A percentile compares a stretch with the other conserved stretches of the same genome.
Conservation (phyloP, 1,140 invertebrate genomes). For the Leptonema lineaticorne region DNA sequence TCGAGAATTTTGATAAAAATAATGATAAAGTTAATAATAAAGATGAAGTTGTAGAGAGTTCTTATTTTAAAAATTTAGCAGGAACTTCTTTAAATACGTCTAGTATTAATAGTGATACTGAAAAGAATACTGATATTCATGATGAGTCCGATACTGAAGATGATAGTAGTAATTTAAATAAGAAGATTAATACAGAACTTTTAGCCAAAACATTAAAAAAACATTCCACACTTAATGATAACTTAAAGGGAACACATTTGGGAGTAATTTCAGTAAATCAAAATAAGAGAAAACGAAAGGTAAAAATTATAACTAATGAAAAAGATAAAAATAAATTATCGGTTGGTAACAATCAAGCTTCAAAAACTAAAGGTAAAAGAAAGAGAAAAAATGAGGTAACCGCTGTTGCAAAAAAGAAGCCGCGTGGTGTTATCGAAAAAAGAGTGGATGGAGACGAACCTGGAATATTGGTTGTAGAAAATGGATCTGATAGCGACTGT, state of each 20-base stretch:
- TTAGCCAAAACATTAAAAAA: slow-evolving; percentile 51
- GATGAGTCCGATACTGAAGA: slow-evolving; percentile 26
- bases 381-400: neutral
- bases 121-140: slow-evolving; percentile 7
- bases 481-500: slow-evolving; percentile 39
- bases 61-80: slow-evolving; percentile 29
- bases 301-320: slow-evolving; percentile 32
- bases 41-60: slow-evolving; percentile 34
- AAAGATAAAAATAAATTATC: slow-evolving; percentile 18
- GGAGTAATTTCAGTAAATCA: slow-evolving; percentile 44
- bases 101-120: too few relatives aligned
- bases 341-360: slow-evolving; percentile 20
- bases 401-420: slow-evolving; percentile 12
- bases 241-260: slow-evolving; percentile 42
- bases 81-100: too few relatives aligned
- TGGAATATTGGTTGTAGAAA: slow-evolving; percentile 27
- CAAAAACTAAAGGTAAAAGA: slow-evolving; percentile 16
- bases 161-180: slow-evolving; percentile 25
- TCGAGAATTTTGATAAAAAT: slow-evolving; percentile 6
- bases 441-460: too few relatives aligned
- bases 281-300: slow-evolving; percentile 43
- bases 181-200: slow-evolving; percentile 43
- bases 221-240: slow-evolving; percentile 49
- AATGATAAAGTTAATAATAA: slow-evolving; percentile 43
- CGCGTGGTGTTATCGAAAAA: neutral